These are phyloP conservation scores for Drosophila seguyi DNA, from an alignment of 1,140 invertebrate genomes.

Conservation along the genomic window DNA sequence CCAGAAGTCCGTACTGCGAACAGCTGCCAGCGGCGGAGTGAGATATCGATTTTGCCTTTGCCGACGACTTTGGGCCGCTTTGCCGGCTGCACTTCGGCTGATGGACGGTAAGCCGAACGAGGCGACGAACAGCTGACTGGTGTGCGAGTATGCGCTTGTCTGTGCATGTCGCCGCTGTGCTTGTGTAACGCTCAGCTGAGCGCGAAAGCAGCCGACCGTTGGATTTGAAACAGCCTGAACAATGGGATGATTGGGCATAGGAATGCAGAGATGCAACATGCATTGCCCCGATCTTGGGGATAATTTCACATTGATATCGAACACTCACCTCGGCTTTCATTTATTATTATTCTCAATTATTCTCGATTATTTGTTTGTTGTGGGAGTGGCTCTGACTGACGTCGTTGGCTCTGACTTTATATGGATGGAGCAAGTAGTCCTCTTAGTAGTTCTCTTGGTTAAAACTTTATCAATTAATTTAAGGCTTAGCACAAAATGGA, in stretches of 20 bases:
- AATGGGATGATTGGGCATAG: not conserved
- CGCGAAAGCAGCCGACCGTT: conserved; percentile 61
- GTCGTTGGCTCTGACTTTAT: conserved; percentile 7
- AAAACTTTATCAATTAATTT: conserved; percentile 10
- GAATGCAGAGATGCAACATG: conserved; percentile 34
- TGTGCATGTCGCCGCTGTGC: conserved; percentile 26
- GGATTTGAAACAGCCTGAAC: conserved; percentile 37
- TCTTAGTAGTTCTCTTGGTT: conserved; percentile 20
- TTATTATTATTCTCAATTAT: conserved; percentile 5
- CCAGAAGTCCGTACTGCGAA: conserved; percentile 20
- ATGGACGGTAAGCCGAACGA: not conserved
- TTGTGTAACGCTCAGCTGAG: conserved; percentile 67
- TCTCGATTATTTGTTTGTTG: conserved; percentile 18
- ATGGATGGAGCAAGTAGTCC: conserved; percentile 69
- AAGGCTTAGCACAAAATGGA: conserved; percentile 74
- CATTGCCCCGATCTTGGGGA: conserved; percentile 9
- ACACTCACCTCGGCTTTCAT: conserved; percentile 28
- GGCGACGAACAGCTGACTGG: conserved; percentile 43
- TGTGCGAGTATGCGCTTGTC: conserved; percentile 18
- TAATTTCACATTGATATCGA: not conserved
- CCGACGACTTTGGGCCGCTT: conserved; percentile 24
- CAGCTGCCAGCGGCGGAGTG: conserved; percentile 63
- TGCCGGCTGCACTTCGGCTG: conserved; percentile 36
- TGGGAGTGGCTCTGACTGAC: conserved; percentile 48
- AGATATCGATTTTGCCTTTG: conserved; percentile 66